These are phyloP conservation scores for Galeopterus variegatus DNA, from an alignment of 2,113 vertebrate genomes.

Conservation along the genomic window DNA sequence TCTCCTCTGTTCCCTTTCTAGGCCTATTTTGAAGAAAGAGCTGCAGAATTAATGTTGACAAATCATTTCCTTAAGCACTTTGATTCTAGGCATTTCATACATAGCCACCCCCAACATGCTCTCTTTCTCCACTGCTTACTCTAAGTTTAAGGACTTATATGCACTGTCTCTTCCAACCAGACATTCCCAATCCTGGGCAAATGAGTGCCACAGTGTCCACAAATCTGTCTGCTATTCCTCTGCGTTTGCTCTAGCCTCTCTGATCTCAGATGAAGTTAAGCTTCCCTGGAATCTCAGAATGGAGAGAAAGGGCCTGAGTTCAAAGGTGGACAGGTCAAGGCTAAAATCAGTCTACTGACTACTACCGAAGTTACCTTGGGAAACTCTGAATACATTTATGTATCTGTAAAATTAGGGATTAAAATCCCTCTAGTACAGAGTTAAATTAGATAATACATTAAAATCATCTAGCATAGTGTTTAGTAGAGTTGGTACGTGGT, in stretches of 20 bases:
- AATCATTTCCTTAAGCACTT: constrained; percentile 5
- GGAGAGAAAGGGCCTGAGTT: neutral
- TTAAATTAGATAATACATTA: neutral
- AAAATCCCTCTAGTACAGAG: neutral
- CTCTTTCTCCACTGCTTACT: neutral
- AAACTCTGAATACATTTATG: neutral
- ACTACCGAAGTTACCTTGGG: neutral
- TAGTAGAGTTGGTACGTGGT: neutral
- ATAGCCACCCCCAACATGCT: neutral
- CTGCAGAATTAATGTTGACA: neutral
- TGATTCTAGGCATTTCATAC: neutral
- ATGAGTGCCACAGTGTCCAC: neutral
- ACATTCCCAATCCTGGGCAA: neutral
- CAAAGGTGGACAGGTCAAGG: neutral
- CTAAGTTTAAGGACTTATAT: neutral
- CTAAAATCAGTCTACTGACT: neutral
- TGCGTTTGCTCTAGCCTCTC: neutral
- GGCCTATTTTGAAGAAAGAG: neutral
- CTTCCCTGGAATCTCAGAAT: neutral
- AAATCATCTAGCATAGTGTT: neutral
- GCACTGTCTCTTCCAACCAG: neutral
- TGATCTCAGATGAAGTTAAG: neutral
- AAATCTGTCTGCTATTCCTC: neutral
- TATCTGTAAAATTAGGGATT: neutral
- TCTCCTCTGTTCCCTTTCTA: neutral